phyloP scores from a whole-genome alignment of 2,113 vertebrate genomes.

The Chloropsis hardwickii region DNA sequence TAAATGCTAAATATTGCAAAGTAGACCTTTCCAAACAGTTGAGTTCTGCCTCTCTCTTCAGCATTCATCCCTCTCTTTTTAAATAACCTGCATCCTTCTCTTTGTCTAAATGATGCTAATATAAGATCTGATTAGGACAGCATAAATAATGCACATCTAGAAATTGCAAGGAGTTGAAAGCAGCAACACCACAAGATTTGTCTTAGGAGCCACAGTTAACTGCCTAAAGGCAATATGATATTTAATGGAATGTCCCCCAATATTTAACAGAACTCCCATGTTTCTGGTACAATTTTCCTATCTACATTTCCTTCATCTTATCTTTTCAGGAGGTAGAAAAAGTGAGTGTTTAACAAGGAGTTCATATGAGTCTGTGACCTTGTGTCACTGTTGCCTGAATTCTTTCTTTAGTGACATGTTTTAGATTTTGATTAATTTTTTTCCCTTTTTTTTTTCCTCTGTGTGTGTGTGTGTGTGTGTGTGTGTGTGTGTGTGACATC shows the following conservation, averaged over 20 bases:
- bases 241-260: neutral
- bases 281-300: neutral
- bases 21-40: neutral
- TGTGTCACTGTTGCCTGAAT: neutral
- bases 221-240: neutral
- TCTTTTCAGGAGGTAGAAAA: neutral
- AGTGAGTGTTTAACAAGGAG: neutral
- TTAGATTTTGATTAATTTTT: neutral
- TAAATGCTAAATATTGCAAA: neutral
- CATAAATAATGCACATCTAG: slow-evolving; percentile 4
- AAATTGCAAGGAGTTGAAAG: slow-evolving; percentile 12
- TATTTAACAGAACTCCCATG: neutral
- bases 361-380: neutral
- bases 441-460: too few relatives aligned
- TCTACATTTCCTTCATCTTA: neutral
- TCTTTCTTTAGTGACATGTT: neutral
- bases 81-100: neutral
- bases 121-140: neutral
- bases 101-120: neutral
- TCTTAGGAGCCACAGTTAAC: neutral
- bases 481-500: neutral
- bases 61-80: neutral
- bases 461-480: neutral
- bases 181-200: neutral
- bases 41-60: neutral